Conservation (phyloP, 2,113 vertebrate species). For the Tapirus terrestris region DNA sequence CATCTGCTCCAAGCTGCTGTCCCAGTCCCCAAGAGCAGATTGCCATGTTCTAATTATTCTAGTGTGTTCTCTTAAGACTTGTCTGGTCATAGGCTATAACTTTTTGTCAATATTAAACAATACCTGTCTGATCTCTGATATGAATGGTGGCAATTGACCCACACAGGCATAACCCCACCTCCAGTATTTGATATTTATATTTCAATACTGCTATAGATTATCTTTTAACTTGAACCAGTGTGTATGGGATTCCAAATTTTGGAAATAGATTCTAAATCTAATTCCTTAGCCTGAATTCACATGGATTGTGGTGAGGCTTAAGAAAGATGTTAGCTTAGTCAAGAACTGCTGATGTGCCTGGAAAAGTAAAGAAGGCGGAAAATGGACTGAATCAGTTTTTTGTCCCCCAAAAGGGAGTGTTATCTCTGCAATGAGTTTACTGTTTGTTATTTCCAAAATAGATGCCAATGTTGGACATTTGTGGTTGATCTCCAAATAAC, state of each 20-base stretch:
- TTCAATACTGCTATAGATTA: background rate
- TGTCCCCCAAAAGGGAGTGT: background rate
- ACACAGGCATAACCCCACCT: background rate
- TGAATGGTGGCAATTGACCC: background rate
- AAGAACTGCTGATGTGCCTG: background rate
- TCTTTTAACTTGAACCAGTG: background rate
- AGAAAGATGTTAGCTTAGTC: background rate
- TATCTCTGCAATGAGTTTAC: background rate
- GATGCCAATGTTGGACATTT: background rate
- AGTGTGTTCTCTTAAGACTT: background rate
- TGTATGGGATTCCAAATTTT: background rate
- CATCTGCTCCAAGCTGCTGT: background rate
- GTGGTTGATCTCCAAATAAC: slow-evolving; percentile 49
- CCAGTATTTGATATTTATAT: background rate
- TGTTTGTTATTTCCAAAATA: background rate
- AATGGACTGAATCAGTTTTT: background rate
- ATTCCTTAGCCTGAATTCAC: background rate
- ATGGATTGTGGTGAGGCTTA: background rate
- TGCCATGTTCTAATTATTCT: background rate
- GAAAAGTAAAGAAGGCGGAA: background rate
- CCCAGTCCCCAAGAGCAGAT: background rate
- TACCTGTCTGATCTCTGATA: background rate
- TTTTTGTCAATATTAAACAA: background rate
- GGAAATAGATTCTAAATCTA: background rate
- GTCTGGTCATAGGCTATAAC: background rate